Evolutionary conservation across 2,797 vertebrate species (phyloP).

Genomic region (Pipistrellus pygmaeus): DNA sequence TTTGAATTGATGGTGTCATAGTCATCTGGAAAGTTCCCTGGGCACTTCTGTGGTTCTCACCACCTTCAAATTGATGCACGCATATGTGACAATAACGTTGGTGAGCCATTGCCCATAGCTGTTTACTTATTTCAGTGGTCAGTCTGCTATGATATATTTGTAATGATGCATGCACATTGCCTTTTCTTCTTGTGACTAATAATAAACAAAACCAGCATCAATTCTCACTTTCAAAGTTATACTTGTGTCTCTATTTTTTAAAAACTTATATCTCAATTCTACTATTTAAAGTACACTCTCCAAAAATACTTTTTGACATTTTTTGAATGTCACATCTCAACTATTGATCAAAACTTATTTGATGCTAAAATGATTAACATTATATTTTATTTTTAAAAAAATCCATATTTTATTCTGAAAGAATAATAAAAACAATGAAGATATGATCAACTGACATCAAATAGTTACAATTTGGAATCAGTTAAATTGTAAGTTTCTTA

Average conservation of each 20-base stretch:
- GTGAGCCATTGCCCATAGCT: not conserved
- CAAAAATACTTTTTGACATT: conserved; percentile 18
- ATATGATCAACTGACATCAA: not conserved
- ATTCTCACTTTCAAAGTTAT: not conserved
- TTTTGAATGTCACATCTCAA: conserved; percentile 36
- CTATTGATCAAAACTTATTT: not conserved
- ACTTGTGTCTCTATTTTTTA: not conserved
- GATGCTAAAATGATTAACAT: not conserved
- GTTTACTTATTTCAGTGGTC: conserved; percentile 7
- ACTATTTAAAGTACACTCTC: not conserved
- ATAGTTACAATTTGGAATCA: not conserved
- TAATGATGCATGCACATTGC: not conserved
- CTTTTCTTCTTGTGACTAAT: conserved; percentile 20
- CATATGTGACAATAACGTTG: not conserved
- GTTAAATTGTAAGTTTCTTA: not conserved
- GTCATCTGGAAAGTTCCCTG: not conserved
- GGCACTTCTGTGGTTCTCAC: not conserved
- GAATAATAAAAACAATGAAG: not conserved
- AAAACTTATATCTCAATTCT: not conserved
- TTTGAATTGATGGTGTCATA: conserved; percentile 1
- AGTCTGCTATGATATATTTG: not conserved
- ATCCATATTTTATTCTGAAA: conserved; percentile 12
- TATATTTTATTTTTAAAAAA: conserved; percentile 4
- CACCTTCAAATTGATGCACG: not conserved
- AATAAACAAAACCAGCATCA: not conserved